phyloP scores from a whole-genome alignment of 2,888 invertebrate species.

The Trichopria drosophilae region DNA sequence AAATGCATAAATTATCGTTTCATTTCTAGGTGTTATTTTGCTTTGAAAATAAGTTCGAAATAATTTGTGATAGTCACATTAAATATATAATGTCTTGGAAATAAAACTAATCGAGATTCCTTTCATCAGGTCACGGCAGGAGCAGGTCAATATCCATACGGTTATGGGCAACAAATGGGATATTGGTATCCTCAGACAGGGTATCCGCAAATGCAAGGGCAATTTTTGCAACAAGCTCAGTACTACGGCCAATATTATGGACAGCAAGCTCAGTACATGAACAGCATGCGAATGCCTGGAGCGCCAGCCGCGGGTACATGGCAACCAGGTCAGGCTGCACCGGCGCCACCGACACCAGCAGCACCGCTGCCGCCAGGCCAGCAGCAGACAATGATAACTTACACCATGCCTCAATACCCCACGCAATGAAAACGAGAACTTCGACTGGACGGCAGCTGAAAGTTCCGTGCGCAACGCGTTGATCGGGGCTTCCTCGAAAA shows the following conservation, averaged over 20 bases:
- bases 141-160: slow-evolving; percentile 80
- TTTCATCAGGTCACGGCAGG: slow-evolving; percentile 63
- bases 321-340: slow-evolving; percentile 59
- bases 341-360: slow-evolving; percentile 54
- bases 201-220: slow-evolving; percentile 75
- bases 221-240: slow-evolving; percentile 77
- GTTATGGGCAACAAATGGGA: slow-evolving; percentile 85
- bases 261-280: slow-evolving; percentile 65
- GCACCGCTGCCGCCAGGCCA: slow-evolving; percentile 55
- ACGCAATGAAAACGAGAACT: slow-evolving; percentile 70
- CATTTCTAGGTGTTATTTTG: too few relatives aligned
- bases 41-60: too few relatives aligned
- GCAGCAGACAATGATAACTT: slow-evolving; percentile 58
- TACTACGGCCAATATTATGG: slow-evolving; percentile 66
- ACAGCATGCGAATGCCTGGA: slow-evolving; percentile 60
- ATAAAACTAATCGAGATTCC: not conserved
- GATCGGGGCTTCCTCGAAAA: slow-evolving; percentile 43
- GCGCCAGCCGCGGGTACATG: slow-evolving; percentile 58
- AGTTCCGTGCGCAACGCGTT: slow-evolving; percentile 33
- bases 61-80: too few relatives aligned
- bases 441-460: slow-evolving; percentile 30
- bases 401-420: slow-evolving; percentile 81
- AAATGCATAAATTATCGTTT: too few relatives aligned
- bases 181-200: slow-evolving; percentile 92
- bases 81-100: not conserved